A percentile compares a stretch with the other conserved stretches of the same genome.
Evolutionary conservation across 2,113 vertebrate genomes (phyloP).

Genomic region (Tachuris rubrigastra): DNA sequence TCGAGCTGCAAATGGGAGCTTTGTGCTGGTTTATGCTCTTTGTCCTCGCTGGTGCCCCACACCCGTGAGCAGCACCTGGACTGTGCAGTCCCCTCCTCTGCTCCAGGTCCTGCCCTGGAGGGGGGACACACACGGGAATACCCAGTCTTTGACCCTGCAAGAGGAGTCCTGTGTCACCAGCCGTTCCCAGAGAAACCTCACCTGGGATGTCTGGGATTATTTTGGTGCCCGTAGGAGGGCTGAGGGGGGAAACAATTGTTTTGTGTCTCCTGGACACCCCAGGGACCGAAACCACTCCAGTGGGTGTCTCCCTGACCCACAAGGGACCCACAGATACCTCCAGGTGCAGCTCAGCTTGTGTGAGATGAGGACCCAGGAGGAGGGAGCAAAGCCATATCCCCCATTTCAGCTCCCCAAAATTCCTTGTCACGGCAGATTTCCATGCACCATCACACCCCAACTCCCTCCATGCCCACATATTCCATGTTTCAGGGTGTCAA

Average conservation of each 20-base stretch:
- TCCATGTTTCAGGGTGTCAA: fast-evolving
- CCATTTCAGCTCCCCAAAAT: background rate
- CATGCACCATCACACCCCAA: fast-evolving
- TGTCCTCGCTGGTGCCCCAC: background rate
- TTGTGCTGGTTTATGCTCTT: background rate
- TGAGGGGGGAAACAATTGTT: background rate
- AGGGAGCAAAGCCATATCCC: fast-evolving
- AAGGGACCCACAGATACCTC: background rate
- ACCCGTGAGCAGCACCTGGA: background rate
- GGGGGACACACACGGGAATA: fast-evolving
- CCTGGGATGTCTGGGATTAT: fast-evolving
- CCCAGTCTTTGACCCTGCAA: background rate
- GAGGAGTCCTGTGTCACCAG: background rate
- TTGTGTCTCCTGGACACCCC: no score
- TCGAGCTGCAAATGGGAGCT: background rate
- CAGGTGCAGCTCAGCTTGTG: background rate
- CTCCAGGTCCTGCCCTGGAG: background rate
- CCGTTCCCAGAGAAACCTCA: background rate
- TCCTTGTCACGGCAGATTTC: background rate
- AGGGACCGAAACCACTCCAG: background rate
- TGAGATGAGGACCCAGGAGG: background rate
- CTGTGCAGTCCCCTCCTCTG: fast-evolving
- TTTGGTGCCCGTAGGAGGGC: fast-evolving
- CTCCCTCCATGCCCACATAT: fast-evolving
- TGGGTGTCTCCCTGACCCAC: background rate